Percentiles rank a stretch among this genome's conserved stretches.
Conservation (phyloP, 2,797 vertebrate genomes). For the Calcarius lapponicus region DNA sequence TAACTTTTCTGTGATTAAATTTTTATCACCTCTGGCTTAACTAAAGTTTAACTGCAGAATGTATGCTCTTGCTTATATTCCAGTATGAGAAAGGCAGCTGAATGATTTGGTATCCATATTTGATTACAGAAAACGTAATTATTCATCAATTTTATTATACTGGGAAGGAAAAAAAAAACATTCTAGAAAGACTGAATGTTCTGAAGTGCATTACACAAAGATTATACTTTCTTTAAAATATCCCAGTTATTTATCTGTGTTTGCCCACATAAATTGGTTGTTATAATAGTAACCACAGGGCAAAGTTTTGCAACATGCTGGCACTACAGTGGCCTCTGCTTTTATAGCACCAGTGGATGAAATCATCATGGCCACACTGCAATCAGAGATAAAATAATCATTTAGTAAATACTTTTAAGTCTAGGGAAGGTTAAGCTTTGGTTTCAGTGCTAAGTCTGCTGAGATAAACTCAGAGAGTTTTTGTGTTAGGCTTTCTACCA, state of each 20-base stretch:
- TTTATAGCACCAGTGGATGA: neutral
- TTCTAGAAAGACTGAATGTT: neutral
- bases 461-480: neutral
- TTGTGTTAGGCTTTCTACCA: neutral
- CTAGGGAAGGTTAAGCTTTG: neutral
- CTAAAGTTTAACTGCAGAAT: neutral
- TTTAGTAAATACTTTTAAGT: neutral
- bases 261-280: neutral
- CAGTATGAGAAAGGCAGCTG: neutral
- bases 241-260: neutral
- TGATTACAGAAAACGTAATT: neutral
- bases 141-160: neutral
- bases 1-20: neutral
- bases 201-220: neutral
- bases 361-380: neutral
- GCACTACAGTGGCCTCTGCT: neutral
- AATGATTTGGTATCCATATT: accelerated
- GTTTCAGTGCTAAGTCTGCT: neutral
- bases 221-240: neutral
- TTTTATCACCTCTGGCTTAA: neutral
- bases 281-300: neutral
- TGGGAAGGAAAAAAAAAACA: neutral
- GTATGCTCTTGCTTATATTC: neutral
- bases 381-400: neutral
- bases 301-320: neutral